These are phyloP conservation scores for Abrostola tripartita DNA, from an alignment of 2,888 invertebrate genomes.

Conservation along the genomic window DNA sequence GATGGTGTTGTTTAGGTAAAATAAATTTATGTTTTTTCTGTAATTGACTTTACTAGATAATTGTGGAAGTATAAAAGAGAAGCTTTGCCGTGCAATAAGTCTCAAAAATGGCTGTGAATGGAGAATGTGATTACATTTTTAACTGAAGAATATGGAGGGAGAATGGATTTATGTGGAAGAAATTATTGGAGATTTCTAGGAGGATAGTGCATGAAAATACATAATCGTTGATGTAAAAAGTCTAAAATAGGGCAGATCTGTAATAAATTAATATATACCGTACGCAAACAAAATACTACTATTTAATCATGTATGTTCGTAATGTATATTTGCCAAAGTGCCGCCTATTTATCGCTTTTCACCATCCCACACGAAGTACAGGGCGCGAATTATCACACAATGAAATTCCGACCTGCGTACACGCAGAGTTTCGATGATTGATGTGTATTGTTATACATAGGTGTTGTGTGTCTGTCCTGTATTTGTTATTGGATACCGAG, in stretches of 20 bases:
- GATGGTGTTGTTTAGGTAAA: neutral
- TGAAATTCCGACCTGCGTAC: slow-evolving; percentile 62
- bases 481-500: slow-evolving; percentile 37
- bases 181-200: too few species aligned
- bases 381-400: slow-evolving; percentile 67
- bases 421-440: slow-evolving; percentile 46
- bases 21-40: neutral
- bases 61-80: too few species aligned
- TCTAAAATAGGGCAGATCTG: too few species aligned
- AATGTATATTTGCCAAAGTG: slow-evolving; percentile 20
- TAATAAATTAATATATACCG: neutral
- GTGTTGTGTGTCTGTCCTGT: slow-evolving; percentile 15
- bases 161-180: too few species aligned
- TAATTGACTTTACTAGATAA: too few species aligned
- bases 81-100: too few species aligned
- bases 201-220: too few species aligned
- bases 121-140: too few species aligned
- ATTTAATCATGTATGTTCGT: neutral
- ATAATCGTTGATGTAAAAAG: too few species aligned
- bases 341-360: slow-evolving; percentile 52
- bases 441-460: slow-evolving; percentile 37
- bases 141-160: too few species aligned
- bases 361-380: slow-evolving; percentile 57
- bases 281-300: neutral
- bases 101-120: too few species aligned